Conservation (phyloP, 2,797 vertebrate genomes). For the Dromococcyx pavoninus region DNA sequence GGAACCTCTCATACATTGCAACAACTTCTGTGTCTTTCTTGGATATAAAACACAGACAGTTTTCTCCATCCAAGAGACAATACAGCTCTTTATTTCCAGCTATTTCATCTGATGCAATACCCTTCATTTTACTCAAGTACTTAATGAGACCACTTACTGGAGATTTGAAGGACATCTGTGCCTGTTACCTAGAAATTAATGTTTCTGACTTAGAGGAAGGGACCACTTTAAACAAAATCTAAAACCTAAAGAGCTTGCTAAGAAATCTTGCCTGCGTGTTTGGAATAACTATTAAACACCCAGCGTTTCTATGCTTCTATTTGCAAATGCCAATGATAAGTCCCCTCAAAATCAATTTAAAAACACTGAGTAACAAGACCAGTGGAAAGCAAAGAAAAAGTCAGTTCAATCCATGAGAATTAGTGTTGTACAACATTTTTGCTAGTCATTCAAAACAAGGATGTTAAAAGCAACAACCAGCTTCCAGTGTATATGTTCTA, state of each 20-base stretch:
- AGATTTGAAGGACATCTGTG: slow-evolving; percentile 17
- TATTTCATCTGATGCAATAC: neutral
- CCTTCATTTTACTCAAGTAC: slow-evolving; percentile 5
- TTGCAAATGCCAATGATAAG: neutral
- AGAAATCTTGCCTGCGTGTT: neutral
- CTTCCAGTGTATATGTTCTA: neutral
- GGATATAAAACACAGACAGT: neutral
- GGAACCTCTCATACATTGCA: neutral
- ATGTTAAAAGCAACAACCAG: neutral
- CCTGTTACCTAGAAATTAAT: slow-evolving; percentile 9
- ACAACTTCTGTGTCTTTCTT: neutral
- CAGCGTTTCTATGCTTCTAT: neutral
- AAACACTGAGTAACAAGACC: neutral
- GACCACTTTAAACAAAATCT: slow-evolving; percentile 1
- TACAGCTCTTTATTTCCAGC: neutral
- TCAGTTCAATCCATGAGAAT: neutral
- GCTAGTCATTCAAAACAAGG: neutral
- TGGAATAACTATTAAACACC: neutral
- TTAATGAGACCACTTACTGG: slow-evolving; percentile 5
- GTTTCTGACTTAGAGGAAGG: neutral
- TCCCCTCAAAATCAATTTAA: neutral
- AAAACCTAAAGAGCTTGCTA: neutral
- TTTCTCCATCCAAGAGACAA: neutral
- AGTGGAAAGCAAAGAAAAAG: neutral
- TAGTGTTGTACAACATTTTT: neutral